Conservation (phyloP, 2,888 invertebrate genomes). For the Copidosoma aretas region DNA sequence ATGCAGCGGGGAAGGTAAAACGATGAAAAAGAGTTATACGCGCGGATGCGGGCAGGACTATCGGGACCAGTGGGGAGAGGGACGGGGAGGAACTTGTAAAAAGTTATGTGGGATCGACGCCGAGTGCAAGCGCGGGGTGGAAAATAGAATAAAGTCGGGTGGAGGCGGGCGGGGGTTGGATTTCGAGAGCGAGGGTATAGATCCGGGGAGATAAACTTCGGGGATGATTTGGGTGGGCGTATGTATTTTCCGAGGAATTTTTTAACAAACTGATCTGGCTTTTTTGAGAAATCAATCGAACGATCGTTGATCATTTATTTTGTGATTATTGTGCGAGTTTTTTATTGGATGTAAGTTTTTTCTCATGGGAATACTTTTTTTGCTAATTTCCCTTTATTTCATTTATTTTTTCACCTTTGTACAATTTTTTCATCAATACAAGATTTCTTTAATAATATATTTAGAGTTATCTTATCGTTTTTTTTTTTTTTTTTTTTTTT, state of each 20-base stretch:
- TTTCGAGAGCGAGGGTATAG: background rate
- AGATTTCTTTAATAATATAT: background rate
- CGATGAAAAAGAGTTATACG: constrained; percentile 35
- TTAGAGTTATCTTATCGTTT: too few species aligned
- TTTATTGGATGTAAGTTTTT: too few species aligned
- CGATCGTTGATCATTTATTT: too few species aligned
- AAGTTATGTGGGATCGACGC: constrained; percentile 17
- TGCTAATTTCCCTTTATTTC: too few species aligned
- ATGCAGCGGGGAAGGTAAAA: constrained; percentile 17
- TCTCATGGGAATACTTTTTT: too few species aligned
- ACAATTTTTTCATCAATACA: too few species aligned
- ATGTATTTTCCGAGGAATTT: constrained; percentile 11
- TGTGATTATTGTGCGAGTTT: background rate
- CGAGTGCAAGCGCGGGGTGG: constrained; percentile 14
- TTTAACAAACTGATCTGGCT: constrained; percentile 31
- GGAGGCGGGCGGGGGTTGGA: background rate
- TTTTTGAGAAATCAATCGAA: too few species aligned
- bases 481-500: too few species aligned
- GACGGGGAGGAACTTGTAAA: constrained; percentile 37
- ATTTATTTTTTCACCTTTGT: too few species aligned
- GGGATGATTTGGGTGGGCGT: constrained; percentile 29
- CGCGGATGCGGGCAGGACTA: constrained; percentile 6
- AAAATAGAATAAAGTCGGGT: constrained; percentile 34
- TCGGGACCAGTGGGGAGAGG: constrained; percentile 28
- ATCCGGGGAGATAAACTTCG: background rate